phyloP scores from a whole-genome alignment of 2,888 invertebrate genomes.

The Melanotus villosus region DNA sequence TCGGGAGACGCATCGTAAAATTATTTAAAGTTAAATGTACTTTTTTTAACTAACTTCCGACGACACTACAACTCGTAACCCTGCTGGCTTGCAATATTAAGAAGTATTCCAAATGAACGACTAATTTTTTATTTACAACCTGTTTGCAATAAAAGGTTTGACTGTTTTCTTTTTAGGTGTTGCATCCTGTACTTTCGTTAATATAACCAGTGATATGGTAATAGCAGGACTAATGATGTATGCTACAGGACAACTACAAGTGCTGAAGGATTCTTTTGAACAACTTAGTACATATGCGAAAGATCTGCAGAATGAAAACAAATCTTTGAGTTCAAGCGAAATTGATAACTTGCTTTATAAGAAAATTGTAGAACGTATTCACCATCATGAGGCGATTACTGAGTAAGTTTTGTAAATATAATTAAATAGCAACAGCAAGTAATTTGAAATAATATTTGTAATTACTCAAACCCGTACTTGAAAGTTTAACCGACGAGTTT shows the following conservation, averaged over 20 bases:
- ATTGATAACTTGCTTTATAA: constrained; percentile 40
- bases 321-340: neutral
- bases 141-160: too few species aligned
- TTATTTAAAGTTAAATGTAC: too few species aligned
- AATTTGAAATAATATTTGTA: too few species aligned
- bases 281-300: constrained; percentile 39
- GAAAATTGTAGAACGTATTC: constrained; percentile 53
- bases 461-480: too few species aligned
- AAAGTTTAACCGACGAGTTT: too few species aligned
- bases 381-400: constrained; percentile 59
- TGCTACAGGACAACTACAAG: constrained; percentile 68
- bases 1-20: too few species aligned
- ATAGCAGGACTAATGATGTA: constrained; percentile 69
- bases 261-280: constrained; percentile 66
- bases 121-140: too few species aligned
- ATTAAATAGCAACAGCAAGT: too few species aligned
- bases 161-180: constrained; percentile 61
- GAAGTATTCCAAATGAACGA: too few species aligned
- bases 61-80: too few species aligned
- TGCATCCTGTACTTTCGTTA: constrained; percentile 67
- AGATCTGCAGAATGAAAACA: neutral
- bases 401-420: constrained; percentile 57
- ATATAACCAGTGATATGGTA: constrained; percentile 70
- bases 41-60: too few species aligned
- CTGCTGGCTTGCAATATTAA: too few species aligned